Conservation (phyloP, 2,797 vertebrate genomes). For the Xyrichtys novacula region DNA sequence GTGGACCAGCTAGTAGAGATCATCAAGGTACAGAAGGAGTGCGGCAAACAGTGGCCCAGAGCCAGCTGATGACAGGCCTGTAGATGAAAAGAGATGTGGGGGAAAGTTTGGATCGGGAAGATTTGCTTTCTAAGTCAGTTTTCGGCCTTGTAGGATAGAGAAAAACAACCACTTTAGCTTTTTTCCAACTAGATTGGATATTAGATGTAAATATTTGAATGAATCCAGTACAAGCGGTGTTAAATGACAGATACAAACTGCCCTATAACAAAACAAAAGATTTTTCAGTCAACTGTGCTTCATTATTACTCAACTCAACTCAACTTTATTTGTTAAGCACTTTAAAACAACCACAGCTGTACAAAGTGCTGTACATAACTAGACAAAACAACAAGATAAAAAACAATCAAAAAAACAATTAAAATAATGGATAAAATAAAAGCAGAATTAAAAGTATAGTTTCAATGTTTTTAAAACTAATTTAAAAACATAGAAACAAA, state of each 20-base stretch:
- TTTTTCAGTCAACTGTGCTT: background rate
- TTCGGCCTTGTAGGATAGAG: background rate
- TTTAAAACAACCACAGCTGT: too few species aligned
- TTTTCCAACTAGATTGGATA: background rate
- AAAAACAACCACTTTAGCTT: background rate
- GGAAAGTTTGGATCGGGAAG: slow-evolving; percentile 9
- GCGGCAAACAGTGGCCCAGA: slow-evolving; percentile 3
- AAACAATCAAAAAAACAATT: too few species aligned
- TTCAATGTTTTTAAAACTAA: too few species aligned
- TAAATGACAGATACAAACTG: background rate
- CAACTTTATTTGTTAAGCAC: too few species aligned
- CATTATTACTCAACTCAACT: background rate
- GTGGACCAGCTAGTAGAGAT: slow-evolving; percentile 97
- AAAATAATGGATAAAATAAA: too few species aligned
- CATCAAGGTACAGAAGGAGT: slow-evolving; percentile 88
- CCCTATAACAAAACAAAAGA: background rate
- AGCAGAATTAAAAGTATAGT: too few species aligned
- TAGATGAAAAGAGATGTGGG: background rate
- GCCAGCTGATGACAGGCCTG: background rate
- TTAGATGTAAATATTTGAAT: background rate
- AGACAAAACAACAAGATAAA: too few species aligned
- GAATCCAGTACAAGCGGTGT: background rate
- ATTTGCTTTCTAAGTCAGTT: slow-evolving; percentile 1
- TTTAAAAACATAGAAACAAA: too few species aligned
- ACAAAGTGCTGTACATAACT: too few species aligned